These are phyloP conservation scores for Arenaria interpres DNA, from an alignment of 2,113 vertebrate species.

Conservation along the genomic window DNA sequence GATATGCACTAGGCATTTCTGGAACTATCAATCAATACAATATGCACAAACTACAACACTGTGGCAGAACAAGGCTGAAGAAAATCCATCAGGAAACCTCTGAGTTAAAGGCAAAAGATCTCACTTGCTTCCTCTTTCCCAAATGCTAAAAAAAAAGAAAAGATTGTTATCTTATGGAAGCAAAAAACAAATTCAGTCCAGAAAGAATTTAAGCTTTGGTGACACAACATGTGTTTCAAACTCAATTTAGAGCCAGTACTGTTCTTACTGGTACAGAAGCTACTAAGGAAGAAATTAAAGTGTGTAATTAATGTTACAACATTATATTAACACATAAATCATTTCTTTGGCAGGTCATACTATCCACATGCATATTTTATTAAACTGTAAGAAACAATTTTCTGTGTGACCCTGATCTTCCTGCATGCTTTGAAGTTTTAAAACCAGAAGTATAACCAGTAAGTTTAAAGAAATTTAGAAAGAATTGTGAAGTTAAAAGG, in stretches of 20 bases:
- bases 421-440: conserved; percentile 79
- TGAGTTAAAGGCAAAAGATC: background rate
- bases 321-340: conserved; percentile 79
- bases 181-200: background rate
- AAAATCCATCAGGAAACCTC: background rate
- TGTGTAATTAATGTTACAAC: conserved; percentile 76
- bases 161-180: background rate
- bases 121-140: background rate
- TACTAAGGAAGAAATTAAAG: conserved; percentile 41
- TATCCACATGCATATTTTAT: conserved; percentile 83
- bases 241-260: background rate
- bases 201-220: conserved; percentile 3
- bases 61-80: background rate
- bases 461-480: conserved; percentile 85
- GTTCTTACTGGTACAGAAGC: conserved; percentile 18
- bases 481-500: conserved; percentile 84
- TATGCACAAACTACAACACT: accelerated
- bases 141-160: background rate
- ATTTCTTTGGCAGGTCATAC: conserved; percentile 75
- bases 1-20: background rate
- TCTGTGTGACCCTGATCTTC: conserved; percentile 78
- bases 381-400: conserved; percentile 78
- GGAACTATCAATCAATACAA: background rate
- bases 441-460: conserved; percentile 81
- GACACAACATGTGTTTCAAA: background rate